Conservation (phyloP, 2,888 invertebrate species). For the Macaria notata region DNA sequence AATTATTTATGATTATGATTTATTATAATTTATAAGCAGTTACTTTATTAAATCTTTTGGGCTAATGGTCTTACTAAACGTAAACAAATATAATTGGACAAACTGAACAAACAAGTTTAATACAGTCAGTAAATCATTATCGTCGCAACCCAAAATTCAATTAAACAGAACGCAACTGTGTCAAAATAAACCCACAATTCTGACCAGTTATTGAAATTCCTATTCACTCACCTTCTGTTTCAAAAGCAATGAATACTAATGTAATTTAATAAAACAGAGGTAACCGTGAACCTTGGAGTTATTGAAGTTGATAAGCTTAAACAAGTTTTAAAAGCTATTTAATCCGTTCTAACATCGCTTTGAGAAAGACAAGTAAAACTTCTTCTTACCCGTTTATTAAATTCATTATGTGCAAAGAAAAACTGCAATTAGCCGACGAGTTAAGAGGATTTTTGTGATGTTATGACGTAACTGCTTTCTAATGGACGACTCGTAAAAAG, state of each 20-base stretch:
- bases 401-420: slow-evolving; percentile 39
- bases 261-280: slow-evolving; percentile 15
- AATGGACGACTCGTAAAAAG: too few relatives aligned
- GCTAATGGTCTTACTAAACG: too few relatives aligned
- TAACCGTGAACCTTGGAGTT: slow-evolving; percentile 26
- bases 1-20: too few relatives aligned
- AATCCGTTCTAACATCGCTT: slow-evolving; percentile 42
- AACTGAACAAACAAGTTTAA: too few relatives aligned
- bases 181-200: background rate
- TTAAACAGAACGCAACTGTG: background rate
- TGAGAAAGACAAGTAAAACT: slow-evolving; percentile 41
- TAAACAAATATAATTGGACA: too few relatives aligned
- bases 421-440: slow-evolving; percentile 42
- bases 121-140: background rate
- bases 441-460: slow-evolving; percentile 38
- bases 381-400: slow-evolving; percentile 44
- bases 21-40: too few relatives aligned
- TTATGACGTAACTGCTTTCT: slow-evolving; percentile 38
- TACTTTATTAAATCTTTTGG: too few relatives aligned
- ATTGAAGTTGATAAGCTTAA: slow-evolving; percentile 42
- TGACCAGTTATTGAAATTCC: background rate
- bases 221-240: background rate
- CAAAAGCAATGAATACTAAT: slow-evolving; percentile 4
- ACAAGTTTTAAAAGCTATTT: slow-evolving; percentile 45
- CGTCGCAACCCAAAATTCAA: background rate